These are phyloP conservation scores for Megaceryle torquata DNA, from an alignment of 2,113 vertebrate species.

Conservation along the genomic window DNA sequence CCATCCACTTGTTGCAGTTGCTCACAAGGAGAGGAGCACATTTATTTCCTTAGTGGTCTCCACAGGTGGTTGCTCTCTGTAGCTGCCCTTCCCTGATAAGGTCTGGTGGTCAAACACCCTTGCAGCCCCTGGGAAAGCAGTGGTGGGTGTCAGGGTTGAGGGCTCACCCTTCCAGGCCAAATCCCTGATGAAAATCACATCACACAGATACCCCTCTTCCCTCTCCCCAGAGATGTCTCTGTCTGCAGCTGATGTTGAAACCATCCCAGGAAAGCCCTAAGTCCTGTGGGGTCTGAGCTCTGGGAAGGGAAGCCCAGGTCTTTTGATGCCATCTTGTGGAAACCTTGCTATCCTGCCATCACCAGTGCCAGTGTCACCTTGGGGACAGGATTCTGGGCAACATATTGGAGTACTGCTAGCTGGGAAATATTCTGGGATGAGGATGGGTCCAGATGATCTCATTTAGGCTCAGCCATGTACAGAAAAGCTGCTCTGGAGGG, in stretches of 20 bases:
- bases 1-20: background rate
- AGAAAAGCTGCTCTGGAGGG: background rate
- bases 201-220: background rate
- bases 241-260: background rate
- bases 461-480: fast-evolving
- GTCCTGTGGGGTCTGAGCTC: background rate
- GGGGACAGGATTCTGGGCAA: fast-evolving
- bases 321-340: constrained; percentile 60
- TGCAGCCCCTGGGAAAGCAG: background rate
- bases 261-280: background rate
- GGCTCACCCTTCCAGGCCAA: background rate
- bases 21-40: background rate
- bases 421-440: background rate
- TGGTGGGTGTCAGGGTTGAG: background rate
- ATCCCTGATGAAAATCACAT: background rate
- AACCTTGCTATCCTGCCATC: background rate
- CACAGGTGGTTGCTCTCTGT: fast-evolving
- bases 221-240: background rate
- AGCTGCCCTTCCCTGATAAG: background rate
- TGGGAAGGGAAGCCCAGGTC: background rate
- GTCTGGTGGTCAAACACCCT: background rate
- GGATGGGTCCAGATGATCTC: background rate
- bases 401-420: background rate
- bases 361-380: background rate
- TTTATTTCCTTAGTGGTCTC: fast-evolving